These are phyloP conservation scores for Trachelipus rathkii DNA, from an alignment of 1,140 invertebrate genomes.

Conservation along the genomic window DNA sequence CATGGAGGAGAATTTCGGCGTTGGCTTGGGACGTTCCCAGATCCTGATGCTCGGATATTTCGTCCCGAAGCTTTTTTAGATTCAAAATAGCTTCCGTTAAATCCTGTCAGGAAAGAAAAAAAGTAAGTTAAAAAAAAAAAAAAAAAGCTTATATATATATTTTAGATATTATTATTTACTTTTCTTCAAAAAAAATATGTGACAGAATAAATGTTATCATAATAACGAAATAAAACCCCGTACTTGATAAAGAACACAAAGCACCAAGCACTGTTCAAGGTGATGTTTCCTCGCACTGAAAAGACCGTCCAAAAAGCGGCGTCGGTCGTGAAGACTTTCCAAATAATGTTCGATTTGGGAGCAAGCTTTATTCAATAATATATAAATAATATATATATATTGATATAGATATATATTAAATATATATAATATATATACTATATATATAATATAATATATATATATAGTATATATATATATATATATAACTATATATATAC, in stretches of 20 bases:
- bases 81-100: slow-evolving; percentile 39
- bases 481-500: not conserved
- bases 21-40: slow-evolving; percentile 63
- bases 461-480: not conserved
- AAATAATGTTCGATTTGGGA: slow-evolving; percentile 70
- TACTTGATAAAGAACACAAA: slow-evolving; percentile 63
- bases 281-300: slow-evolving; percentile 49
- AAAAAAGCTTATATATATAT: too few relatives aligned
- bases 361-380: slow-evolving; percentile 50
- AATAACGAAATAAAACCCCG: not conserved
- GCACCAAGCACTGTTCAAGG: slow-evolving; percentile 71
- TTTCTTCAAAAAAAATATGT: not conserved
- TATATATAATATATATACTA: slow-evolving; percentile 7
- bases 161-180: not conserved
- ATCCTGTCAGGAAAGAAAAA: slow-evolving; percentile 25
- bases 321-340: slow-evolving; percentile 69
- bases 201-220: not conserved
- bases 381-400: not conserved
- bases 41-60: slow-evolving; percentile 49
- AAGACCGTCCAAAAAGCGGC: slow-evolving; percentile 66
- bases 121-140: not conserved
- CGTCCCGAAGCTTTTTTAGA: slow-evolving; percentile 38
- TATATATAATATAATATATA: slow-evolving; percentile 9
- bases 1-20: slow-evolving; percentile 63
- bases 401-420: not conserved